phyloP scores from a whole-genome alignment of 2,888 invertebrate genomes.

The Brachypalpus laphriformis region DNA sequence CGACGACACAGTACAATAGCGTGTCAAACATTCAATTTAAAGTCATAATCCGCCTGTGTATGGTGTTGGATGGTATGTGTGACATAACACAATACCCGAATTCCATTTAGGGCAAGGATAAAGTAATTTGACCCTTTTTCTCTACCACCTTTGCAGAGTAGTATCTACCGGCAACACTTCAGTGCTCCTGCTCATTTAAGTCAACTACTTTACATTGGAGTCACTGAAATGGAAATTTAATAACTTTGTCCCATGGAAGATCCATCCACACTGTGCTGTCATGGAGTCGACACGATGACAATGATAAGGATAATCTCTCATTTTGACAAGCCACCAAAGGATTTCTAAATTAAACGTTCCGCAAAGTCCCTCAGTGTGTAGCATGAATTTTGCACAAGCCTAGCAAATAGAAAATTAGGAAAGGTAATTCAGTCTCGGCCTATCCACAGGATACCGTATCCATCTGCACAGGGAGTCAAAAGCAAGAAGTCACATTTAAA shows the following conservation, averaged over 20 bases:
- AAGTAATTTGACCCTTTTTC: constrained; percentile 61
- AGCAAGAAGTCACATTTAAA: constrained; percentile 18
- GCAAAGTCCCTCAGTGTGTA: background rate
- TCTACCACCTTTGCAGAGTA: background rate
- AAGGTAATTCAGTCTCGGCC: constrained; percentile 32
- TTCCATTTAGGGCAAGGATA: constrained; percentile 34
- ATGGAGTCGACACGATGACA: constrained; percentile 21
- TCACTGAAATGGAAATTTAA: constrained; percentile 47
- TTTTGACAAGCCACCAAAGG: constrained; percentile 49
- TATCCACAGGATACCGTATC: background rate
- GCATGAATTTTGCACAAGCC: constrained; percentile 32
- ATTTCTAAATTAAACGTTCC: constrained; percentile 25
- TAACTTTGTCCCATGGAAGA: constrained; percentile 30
- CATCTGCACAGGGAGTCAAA: constrained; percentile 12
- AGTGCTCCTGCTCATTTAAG: constrained; percentile 6
- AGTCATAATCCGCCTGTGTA: constrained; percentile 31
- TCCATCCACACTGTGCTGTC: background rate
- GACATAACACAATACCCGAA: constrained; percentile 24
- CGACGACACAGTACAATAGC: constrained; percentile 29
- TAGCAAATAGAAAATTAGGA: constrained; percentile 24
- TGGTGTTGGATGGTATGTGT: background rate
- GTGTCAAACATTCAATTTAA: constrained; percentile 62
- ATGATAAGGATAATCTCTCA: constrained; percentile 55
- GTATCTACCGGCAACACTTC: background rate
- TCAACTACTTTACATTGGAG: constrained; percentile 15